These are phyloP conservation scores for Drosophila heteroneura DNA, from an alignment of 2,888 invertebrate genomes.

Conservation along the genomic window DNA sequence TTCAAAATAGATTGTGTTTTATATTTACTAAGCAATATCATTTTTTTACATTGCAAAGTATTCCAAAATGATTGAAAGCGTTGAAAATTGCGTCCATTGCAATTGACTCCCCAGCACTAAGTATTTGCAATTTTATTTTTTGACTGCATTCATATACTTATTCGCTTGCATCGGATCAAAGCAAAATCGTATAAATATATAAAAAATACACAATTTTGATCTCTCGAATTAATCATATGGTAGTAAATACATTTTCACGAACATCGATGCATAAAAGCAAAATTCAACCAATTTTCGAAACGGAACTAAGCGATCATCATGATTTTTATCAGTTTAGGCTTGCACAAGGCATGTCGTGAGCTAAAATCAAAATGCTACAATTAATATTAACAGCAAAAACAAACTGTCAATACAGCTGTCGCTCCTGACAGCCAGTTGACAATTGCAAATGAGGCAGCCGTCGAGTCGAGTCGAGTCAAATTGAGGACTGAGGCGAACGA, in stretches of 20 bases:
- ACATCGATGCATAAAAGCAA: not conserved
- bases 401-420: constrained; percentile 75
- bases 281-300: not conserved
- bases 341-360: not conserved
- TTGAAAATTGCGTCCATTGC: not conserved
- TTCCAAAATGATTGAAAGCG: not conserved
- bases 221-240: not conserved
- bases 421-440: constrained; percentile 69
- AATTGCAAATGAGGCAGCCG: constrained; percentile 67
- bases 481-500: constrained; percentile 44
- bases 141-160: not conserved
- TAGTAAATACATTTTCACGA: not conserved
- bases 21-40: not conserved
- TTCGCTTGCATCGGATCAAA: not conserved
- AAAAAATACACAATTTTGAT: not conserved
- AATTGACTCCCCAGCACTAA: not conserved
- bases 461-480: not conserved
- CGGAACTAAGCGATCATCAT: not conserved
- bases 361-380: constrained; percentile 54
- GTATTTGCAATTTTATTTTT: not conserved
- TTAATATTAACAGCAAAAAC: constrained; percentile 70
- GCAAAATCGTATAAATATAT: not conserved
- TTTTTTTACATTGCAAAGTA: not conserved
- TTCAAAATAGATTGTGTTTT: no score
- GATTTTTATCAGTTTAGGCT: not conserved